Conservation (phyloP, 2,113 vertebrate species). For the Hippotragus niger region DNA sequence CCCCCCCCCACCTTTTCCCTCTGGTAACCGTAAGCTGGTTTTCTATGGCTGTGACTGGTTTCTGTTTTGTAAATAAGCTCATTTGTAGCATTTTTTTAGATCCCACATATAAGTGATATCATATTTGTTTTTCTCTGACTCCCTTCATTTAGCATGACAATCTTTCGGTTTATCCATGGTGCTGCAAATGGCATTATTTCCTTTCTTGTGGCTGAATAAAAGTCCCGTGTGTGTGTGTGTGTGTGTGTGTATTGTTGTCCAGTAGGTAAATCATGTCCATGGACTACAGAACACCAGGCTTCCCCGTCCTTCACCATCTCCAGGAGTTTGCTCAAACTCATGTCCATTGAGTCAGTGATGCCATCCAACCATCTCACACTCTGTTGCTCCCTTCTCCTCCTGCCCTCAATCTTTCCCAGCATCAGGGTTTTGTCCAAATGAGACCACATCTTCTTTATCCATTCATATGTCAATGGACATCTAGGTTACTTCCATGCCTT, state of each 20-base stretch:
- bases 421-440: not conserved
- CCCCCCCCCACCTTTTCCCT: not conserved
- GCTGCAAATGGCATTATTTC: not conserved
- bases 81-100: not conserved
- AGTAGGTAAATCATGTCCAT: not conserved
- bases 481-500: not conserved
- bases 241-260: not conserved
- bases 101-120: not conserved
- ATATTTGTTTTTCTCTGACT: not conserved
- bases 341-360: not conserved
- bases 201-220: not conserved
- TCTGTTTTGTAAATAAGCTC: not conserved
- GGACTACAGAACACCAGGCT: not conserved
- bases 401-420: not conserved
- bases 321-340: not conserved
- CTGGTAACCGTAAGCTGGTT: not conserved
- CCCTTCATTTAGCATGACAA: not conserved
- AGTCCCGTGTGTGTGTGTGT: not conserved
- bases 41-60: not conserved
- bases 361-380: not conserved
- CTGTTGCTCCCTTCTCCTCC: not conserved
- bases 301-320: not conserved
- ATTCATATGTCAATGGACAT: not conserved
- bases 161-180: not conserved
- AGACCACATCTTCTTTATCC: not conserved